Evolutionary conservation across 2,888 invertebrate genomes (phyloP), one percentile per base, ranked within the genome.

Genomic region (Nomada goodeniana): DNA sequence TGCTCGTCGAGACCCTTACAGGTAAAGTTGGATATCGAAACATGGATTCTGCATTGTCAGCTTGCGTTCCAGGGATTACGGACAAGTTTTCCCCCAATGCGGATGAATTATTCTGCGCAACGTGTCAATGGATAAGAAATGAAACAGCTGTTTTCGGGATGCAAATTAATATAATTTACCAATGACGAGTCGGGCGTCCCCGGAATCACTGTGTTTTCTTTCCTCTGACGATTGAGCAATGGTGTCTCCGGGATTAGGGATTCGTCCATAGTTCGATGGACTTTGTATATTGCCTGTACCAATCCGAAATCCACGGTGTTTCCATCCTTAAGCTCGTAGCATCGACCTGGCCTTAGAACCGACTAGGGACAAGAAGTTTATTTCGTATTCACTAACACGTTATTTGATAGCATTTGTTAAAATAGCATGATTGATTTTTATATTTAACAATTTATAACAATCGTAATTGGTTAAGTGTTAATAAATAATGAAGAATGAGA

Each of bases 291-390:
- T 0, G 91, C 92, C 1, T 55, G 76, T 0, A 93, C 83, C 60
- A 73, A 80, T 1, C 93, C 94, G 73, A 94, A 92, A 10, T 79
- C 80, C 13, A 94, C 53, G 1, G 70, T 23, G 69, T 90, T 91
- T 15, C 90, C 92, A 86, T 92, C 88, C 59, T 86, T 88, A 2
- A 94, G 80, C 57, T 91, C 89, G 69, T 94, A 94, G 10, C 83
- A 90, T 53, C 90, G 90, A 18, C 88, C 80, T 0, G 92, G 90
- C 26, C 88, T 89, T 10, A 94, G 80, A 36, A 84, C 52, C 36
- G 84, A 79, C 94, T 94, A 82, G 13, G 88, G 23, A 60, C 18
- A 68, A 75, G 65, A 52, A 10, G 13, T 18, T 26, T 9, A 7
- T 26, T 60, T 60, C 9, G 9, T 10, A 60, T 18, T 29, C 26